Conservation (phyloP, 1,140 invertebrate genomes). For the Neodiprion fabricii region DNA sequence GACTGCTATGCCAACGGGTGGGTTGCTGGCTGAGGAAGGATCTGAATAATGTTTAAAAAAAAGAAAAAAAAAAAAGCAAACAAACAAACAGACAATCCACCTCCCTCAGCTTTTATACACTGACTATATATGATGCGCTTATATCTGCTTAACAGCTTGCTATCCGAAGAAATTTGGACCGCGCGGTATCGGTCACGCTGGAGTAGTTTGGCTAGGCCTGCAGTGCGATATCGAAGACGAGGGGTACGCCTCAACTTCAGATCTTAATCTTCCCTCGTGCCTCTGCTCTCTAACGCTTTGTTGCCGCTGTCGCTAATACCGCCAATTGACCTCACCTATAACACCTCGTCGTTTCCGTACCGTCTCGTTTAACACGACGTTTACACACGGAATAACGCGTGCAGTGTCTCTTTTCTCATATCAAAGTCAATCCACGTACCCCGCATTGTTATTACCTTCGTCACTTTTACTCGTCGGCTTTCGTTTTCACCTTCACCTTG, state of each 20-base stretch:
- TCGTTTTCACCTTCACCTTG: not conserved
- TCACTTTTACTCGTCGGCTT: no score
- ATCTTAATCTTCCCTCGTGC: conserved; percentile 1
- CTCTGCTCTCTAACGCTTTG: conserved; percentile 6
- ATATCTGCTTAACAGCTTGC: conserved; percentile 66
- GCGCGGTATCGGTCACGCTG: conserved; percentile 82
- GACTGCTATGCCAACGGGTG: conserved; percentile 80
- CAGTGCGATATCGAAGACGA: conserved; percentile 65
- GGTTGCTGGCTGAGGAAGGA: conserved; percentile 51
- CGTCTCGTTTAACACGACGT: no score
- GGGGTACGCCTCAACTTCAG: conserved; percentile 51
- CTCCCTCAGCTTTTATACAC: conserved; percentile 50
- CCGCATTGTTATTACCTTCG: no score
- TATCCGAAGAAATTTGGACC: conserved; percentile 81
- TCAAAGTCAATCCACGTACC: no score
- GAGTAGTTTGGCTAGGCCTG: conserved; percentile 67
- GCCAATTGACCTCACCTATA: not conserved
- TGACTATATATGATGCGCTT: conserved; percentile 56
- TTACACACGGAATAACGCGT: no score
- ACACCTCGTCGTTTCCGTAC: no score
- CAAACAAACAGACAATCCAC: conserved; percentile 42
- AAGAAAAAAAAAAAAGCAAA: conserved; percentile 27
- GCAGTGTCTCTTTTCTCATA: no score
- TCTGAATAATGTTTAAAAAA: conserved; percentile 28
- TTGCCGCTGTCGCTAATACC: conserved; percentile 1